Percentiles rank a stretch among this genome's conserved stretches.
phyloP scores from a whole-genome alignment of 2,113 vertebrate species.

The Rafetus swinhoei region DNA sequence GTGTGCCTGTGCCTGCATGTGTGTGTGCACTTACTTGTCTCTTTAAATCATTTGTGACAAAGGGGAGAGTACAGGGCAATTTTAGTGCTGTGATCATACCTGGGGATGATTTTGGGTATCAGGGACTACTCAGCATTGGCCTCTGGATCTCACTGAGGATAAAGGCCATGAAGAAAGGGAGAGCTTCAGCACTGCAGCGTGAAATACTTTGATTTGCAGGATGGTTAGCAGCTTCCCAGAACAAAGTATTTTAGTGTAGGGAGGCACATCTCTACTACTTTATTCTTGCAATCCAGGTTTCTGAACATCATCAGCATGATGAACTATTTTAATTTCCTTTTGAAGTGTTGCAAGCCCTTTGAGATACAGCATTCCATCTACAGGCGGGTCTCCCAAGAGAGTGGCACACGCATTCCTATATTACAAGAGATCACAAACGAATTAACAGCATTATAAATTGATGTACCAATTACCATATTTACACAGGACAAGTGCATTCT shows the following conservation, averaged over 20 bases:
- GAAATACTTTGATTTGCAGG: neutral
- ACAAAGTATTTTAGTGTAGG: neutral
- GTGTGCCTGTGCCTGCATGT: neutral
- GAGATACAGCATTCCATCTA: conserved; percentile 26
- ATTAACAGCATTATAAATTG: conserved; percentile 69
- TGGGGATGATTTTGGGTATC: fast-evolving
- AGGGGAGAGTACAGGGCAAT: neutral
- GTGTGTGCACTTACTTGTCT: neutral
- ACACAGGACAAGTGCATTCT: conserved; percentile 47
- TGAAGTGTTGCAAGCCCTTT: neutral
- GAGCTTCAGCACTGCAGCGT: neutral
- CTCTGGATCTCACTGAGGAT: neutral
- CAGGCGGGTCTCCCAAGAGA: conserved; percentile 23
- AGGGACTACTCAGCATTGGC: neutral
- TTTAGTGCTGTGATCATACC: neutral
- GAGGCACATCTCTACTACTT: neutral
- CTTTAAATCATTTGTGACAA: neutral
- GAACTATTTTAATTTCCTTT: conserved; percentile 11
- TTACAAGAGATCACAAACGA: conserved; percentile 42
- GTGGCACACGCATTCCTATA: neutral
- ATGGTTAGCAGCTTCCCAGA: neutral
- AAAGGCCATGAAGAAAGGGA: neutral
- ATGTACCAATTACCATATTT: conserved; percentile 72
- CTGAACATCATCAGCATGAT: neutral
- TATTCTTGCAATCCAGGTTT: neutral